Conservation (phyloP, 2,113 vertebrate species). For the Alexandromys fortis region DNA sequence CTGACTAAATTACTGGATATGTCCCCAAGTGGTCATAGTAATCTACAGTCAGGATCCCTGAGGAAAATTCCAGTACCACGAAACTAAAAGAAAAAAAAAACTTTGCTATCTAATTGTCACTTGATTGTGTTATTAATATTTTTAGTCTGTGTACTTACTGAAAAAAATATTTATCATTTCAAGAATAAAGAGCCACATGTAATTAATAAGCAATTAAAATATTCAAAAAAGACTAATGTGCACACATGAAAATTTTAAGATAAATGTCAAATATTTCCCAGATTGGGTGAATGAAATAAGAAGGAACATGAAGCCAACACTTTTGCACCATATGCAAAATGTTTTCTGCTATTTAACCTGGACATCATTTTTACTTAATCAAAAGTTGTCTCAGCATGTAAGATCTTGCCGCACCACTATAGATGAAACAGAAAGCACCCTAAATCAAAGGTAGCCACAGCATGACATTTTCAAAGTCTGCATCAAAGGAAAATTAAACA, state of each 20-base stretch:
- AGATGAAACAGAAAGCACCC: background rate
- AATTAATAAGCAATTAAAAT: background rate
- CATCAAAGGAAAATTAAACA: constrained; percentile 40
- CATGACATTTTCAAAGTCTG: constrained; percentile 16
- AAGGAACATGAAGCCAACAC: background rate
- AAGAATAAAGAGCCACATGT: background rate
- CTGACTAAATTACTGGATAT: background rate
- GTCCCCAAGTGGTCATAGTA: background rate
- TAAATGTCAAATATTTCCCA: constrained; percentile 40
- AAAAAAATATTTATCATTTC: constrained; percentile 53
- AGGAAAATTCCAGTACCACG: background rate
- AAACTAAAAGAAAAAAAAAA: background rate
- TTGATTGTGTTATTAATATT: constrained; percentile 53
- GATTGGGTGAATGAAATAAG: constrained; percentile 36
- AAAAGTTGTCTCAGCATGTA: constrained; percentile 4
- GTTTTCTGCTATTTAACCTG: constrained; percentile 14
- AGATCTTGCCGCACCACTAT: background rate
- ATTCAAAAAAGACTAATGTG: constrained; percentile 36
- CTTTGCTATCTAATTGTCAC: background rate
- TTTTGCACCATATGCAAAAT: constrained; percentile 13
- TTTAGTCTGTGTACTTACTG: constrained; percentile 7
- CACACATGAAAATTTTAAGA: background rate
- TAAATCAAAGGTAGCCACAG: background rate
- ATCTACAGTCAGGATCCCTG: background rate
- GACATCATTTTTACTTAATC: constrained; percentile 41